Conservation (phyloP, 1,140 invertebrate genomes). For the Drosophila kurseongensis region DNA sequence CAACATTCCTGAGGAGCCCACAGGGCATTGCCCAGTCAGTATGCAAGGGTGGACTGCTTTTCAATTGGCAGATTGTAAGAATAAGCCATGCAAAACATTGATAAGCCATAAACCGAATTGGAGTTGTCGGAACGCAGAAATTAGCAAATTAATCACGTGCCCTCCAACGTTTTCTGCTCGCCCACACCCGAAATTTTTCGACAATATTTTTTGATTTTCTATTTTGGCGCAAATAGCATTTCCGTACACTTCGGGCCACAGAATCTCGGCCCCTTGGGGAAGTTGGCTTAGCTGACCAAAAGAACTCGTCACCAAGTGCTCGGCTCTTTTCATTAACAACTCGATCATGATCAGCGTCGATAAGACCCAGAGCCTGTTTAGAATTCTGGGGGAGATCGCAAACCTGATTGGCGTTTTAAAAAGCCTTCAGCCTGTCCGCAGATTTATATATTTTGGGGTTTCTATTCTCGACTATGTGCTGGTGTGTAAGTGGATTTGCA, state of each 20-base stretch:
- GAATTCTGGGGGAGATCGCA: conserved; percentile 58
- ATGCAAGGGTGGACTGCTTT: not conserved
- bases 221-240: conserved; percentile 59
- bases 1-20: not conserved
- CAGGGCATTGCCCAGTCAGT: conserved; percentile 32
- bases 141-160: conserved; percentile 51
- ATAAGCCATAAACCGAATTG: conserved; percentile 53
- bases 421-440: conserved; percentile 26
- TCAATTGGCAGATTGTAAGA: conserved; percentile 13
- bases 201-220: conserved; percentile 33
- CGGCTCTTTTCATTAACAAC: conserved; percentile 73
- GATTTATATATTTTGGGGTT: conserved; percentile 44
- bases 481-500: conserved; percentile 52
- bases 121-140: conserved; percentile 13
- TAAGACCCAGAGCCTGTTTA: conserved; percentile 60
- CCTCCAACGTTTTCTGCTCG: conserved; percentile 27
- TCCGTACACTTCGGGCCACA: conserved; percentile 52
- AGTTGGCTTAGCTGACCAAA: conserved; percentile 34
- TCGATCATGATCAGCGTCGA: conserved; percentile 74
- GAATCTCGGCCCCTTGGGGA: conserved; percentile 27
- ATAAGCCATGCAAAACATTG: conserved; percentile 46
- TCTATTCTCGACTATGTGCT: conserved; percentile 49
- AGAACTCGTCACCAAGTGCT: conserved; percentile 57
- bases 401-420: conserved; percentile 74
- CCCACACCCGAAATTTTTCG: conserved; percentile 46